Evolutionary conservation across 2,113 vertebrate species (phyloP), one percentile per base, ranked within the genome.

Genomic region (Notiomystis cincta): DNA sequence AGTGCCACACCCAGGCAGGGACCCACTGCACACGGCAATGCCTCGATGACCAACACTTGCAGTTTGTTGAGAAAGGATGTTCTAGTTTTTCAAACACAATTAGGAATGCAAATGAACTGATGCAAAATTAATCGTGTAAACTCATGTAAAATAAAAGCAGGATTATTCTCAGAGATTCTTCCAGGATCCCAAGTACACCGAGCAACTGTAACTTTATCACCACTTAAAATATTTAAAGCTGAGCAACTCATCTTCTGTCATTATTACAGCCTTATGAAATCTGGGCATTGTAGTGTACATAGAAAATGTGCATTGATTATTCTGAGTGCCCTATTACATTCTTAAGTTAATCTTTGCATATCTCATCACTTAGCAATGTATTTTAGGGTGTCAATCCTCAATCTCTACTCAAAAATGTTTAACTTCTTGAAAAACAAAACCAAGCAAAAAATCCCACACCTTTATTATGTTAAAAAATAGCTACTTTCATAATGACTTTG

Each of bases 61-160:
- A 69, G 42, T 45, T 64, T 25, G 22, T 20, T 64, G 42, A 65
- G 37, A 44, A 58, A 80, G 47, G 8, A 23, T 65, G 19, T n/a
- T 90, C 76, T 61, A 19, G 80, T 90, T 94, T 57, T 89, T 50
- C 48, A 93, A 90, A 86, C 21, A 16, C 24, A n/a, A 70, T 96
- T 95, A 78, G 61, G 82, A 96, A 87, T 76, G 72, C 35, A 88
- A 35, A 66, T 9, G 30, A 71, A 90, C 80, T 95, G 60, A 91
- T 82, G 71, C 67, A 93, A 54, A 93, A 60, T 67, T 57, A 60
- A 70, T 64, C 5, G 58, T 87, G 54, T 86, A 73, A 91, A 95
- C 37, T 33, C 64, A 20, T 28, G 47, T 53, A n/a, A 67, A 85
- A 91, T 64, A 87, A 94, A 94, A 93, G 50, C 67, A 35, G 13